A percentile compares a stretch with the other conserved stretches of the same genome.
Evolutionary conservation across 92 coral and sea anemone species (phyloP).

Genomic region (Bergia puertoricense): DNA sequence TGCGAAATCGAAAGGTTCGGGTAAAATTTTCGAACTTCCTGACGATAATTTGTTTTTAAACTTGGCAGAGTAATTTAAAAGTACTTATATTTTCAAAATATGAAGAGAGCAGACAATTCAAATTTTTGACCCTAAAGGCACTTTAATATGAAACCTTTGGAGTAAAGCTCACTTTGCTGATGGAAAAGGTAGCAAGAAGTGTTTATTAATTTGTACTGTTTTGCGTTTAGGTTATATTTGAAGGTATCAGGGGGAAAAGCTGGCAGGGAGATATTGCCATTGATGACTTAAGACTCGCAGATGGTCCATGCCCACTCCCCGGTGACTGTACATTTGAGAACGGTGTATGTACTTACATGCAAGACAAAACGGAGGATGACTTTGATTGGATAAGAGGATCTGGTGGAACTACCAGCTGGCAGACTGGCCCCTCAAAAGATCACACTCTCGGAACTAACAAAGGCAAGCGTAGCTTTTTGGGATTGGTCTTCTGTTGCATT

Average conservation of each 20-base stretch:
- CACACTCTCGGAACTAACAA: conserved; percentile 82
- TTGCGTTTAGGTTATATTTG: conserved; percentile 66
- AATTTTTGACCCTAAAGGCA: no score
- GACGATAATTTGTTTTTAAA: no score
- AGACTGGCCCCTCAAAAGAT: conserved; percentile 89
- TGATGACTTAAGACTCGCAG: conserved; percentile 72
- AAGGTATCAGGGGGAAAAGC: conserved; percentile 78
- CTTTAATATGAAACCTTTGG: no score
- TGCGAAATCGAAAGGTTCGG: no score
- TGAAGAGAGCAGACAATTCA: no score
- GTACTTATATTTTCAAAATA: no score
- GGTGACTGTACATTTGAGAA: conserved; percentile 94
- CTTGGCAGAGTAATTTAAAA: no score
- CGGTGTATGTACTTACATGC: conserved; percentile 83
- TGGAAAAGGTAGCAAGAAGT: background rate
- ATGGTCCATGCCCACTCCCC: conserved; percentile 81
- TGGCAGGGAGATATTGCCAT: conserved; percentile 83
- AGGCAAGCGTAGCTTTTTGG: conserved; percentile 49
- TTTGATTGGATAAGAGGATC: conserved; percentile 93
- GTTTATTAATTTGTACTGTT: background rate
- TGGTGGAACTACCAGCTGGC: conserved; percentile 85
- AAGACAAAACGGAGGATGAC: conserved; percentile 80
- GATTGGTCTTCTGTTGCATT: no score
- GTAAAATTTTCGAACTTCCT: no score
- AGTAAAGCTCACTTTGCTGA: background rate